These are phyloP conservation scores for Colinus virginianus DNA, from an alignment of 2,113 vertebrate species.

Conservation along the genomic window DNA sequence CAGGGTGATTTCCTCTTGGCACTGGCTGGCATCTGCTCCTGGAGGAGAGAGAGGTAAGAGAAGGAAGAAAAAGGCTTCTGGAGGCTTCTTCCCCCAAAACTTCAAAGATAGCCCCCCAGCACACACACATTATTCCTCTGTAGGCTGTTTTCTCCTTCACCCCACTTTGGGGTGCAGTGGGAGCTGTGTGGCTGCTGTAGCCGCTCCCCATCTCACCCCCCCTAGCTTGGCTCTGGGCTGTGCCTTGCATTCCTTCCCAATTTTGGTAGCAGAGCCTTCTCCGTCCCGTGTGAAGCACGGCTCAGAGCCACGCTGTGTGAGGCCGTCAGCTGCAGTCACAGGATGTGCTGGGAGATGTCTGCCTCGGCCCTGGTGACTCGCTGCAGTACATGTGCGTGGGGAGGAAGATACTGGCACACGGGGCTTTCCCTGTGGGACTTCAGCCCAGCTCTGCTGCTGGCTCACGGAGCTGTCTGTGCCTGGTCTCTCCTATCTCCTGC, in stretches of 20 bases:
- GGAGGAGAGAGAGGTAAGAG: slow-evolving; percentile 16
- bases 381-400: not conserved
- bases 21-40: slow-evolving; percentile 70
- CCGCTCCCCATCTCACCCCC: not conserved
- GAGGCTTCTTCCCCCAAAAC: not conserved
- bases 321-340: not conserved
- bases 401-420: not conserved
- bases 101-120: not conserved
- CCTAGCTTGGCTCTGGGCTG: not conserved
- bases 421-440: not conserved
- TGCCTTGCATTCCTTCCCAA: not conserved
- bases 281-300: not conserved
- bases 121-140: not conserved
- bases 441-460: not conserved
- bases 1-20: slow-evolving; percentile 77
- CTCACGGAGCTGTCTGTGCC: not conserved
- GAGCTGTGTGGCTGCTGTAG: not conserved
- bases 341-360: not conserved
- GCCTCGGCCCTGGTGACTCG: not conserved
- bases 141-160: not conserved
- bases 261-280: slow-evolving; percentile 38
- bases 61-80: not conserved
- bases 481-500: not conserved
- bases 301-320: not conserved
- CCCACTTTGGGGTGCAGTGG: too few species aligned